These are phyloP conservation scores for Boloria selene DNA, from an alignment of 2,888 invertebrate species.

Conservation along the genomic window DNA sequence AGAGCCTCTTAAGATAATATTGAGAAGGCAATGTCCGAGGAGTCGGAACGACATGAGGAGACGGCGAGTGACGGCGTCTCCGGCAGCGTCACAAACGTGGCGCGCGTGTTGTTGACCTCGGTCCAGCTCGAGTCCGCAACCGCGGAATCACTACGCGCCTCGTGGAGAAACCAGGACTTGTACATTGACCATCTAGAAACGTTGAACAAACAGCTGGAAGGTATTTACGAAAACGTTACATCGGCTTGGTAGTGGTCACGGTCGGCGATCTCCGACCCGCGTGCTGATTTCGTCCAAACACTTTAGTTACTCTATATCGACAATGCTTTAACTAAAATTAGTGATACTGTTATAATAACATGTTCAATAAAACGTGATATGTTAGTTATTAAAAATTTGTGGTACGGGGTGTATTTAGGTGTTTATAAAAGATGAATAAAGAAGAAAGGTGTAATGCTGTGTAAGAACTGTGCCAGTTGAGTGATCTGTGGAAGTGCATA, in stretches of 20 bases:
- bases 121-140: slow-evolving; percentile 85
- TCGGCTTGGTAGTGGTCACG: slow-evolving; percentile 77
- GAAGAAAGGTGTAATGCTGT: slow-evolving; percentile 65
- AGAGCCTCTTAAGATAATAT: slow-evolving; percentile 68
- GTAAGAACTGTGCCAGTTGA: slow-evolving; percentile 63
- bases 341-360: slow-evolving; percentile 69
- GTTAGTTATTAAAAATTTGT: slow-evolving; percentile 64
- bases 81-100: slow-evolving; percentile 78
- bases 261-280: slow-evolving; percentile 64
- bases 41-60: slow-evolving; percentile 76
- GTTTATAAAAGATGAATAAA: slow-evolving; percentile 58
- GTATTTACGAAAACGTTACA: slow-evolving; percentile 83
- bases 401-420: slow-evolving; percentile 77
- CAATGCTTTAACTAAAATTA: slow-evolving; percentile 81
- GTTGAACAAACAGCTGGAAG: slow-evolving; percentile 89
- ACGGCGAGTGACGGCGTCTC: slow-evolving; percentile 67
- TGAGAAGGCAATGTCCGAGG: slow-evolving; percentile 81
- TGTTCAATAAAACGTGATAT: slow-evolving; percentile 54
- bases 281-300: slow-evolving; percentile 57
- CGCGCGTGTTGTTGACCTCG: slow-evolving; percentile 84
- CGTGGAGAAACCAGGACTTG: slow-evolving; percentile 89
- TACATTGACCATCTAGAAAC: slow-evolving; percentile 89
- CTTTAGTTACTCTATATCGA: slow-evolving; percentile 75
- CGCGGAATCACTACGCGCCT: slow-evolving; percentile 85
- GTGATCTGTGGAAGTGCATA: slow-evolving; percentile 66